Base-by-base conservation (phyloP, 2,888 invertebrate species). In the Machimus atricapillus region DNA sequence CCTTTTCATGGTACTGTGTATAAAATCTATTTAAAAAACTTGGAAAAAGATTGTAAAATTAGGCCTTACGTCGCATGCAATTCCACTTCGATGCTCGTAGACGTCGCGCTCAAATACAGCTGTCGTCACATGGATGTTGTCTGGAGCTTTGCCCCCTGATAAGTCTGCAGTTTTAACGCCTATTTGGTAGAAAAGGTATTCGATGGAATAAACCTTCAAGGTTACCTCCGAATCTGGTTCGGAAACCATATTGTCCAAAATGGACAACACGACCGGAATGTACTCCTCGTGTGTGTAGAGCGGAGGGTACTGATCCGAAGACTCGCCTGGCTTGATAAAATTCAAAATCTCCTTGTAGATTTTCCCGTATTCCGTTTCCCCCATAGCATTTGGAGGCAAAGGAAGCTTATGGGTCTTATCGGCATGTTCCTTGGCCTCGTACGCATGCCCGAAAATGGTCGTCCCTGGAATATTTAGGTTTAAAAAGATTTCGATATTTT, bases 371-470 rank as follows among this genome's bases (percentile, higher is more conserved):
- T 81, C 66, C 2, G 9, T 52, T 81, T 86, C 86, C 8, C 82
- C 82, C 6, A 92, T 89, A 1, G 92, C 92, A 23, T 93, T 90
- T 1, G 92, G 91, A 5, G 94, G 93, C 34, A 92, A 88, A 0
- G 91, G 92, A 74, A 94, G 90, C 86, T 92, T 90, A 89, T 94
- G 94, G 0, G 93, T 93, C 1, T 90, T 89, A 0, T 91, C 90
- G 0, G 93, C 91, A 87, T 92, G 92, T n/a, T 92, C 89, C 78
- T 91, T 90, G 0, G 94, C 93, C 23, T 92, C 92, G 88, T 91
- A 90, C 2, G 91, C 90, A 88, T 93, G 94, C 0, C 94, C 94
- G 82, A 91, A 88, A 88, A 90, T 86, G 89, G 91, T 91, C n/a
- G 89, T 90, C 85, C 90, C 91, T 91, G 9, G 3, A 87, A 86